These are phyloP conservation scores for Ctena decussata DNA, from an alignment of 2,888 invertebrate genomes.

Conservation along the genomic window DNA sequence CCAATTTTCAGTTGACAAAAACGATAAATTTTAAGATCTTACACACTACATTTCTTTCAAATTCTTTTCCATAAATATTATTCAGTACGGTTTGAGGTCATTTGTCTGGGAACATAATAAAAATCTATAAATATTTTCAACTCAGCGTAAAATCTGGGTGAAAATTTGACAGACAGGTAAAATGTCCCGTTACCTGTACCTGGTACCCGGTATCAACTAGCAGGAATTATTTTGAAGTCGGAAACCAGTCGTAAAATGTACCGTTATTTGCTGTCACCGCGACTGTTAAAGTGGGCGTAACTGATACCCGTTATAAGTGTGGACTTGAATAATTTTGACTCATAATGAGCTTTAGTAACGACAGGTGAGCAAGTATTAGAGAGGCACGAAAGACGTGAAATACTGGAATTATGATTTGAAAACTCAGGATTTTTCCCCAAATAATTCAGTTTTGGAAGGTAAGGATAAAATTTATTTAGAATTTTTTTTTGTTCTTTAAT, in stretches of 20 bases:
- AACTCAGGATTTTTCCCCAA: too few relatives aligned
- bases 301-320: slow-evolving; percentile 15
- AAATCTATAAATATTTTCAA: not conserved
- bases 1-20: too few relatives aligned
- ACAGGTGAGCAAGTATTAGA: not conserved
- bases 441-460: too few relatives aligned
- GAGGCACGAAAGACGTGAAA: not conserved
- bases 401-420: not conserved
- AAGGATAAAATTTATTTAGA: too few relatives aligned
- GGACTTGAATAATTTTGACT: not conserved
- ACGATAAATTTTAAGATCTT: too few relatives aligned
- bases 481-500: too few relatives aligned
- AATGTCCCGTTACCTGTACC: not conserved
- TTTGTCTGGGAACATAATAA: not conserved
- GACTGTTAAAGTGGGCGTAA: not conserved
- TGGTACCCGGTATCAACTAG: too few relatives aligned
- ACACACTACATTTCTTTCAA: too few relatives aligned
- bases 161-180: not conserved
- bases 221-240: too few relatives aligned
- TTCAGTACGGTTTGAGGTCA: too few relatives aligned
- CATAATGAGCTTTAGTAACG: not conserved
- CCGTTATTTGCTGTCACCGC: not conserved
- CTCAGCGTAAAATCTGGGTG: not conserved
- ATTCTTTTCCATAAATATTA: too few relatives aligned
- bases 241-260: not conserved